Base-by-base conservation (phyloP, 2,113 vertebrate genomes). In the Neomonachus schauinslandi region DNA sequence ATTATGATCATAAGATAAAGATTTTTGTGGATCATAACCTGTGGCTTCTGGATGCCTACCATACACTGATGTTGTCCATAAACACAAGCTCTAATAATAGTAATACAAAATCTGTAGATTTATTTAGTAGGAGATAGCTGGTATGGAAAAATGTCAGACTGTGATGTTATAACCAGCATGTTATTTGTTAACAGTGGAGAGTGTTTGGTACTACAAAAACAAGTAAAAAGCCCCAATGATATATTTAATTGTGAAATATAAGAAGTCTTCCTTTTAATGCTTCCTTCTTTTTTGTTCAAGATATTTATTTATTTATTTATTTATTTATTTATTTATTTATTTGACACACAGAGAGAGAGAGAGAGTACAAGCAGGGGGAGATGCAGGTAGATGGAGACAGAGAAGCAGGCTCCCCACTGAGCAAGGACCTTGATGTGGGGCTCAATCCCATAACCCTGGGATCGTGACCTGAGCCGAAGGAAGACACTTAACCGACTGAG, bases 101-200 rank as follows among this genome's bases (percentile, higher is more conserved):
- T 59, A 33, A 67, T 46, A 84, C n/a, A 77, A 87, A 89, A 77
- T 42, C 13, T 95, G 8, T 72, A 88, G n/a, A 76, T 61, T 36
- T 77, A 57, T 79, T 89, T 80, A 49, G 36, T 87, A 55, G 42
- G 90, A 82, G 16, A 67, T 3, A 69, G 57, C 51, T 81, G 65
- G 39, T 57, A 72, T 53, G 39, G n/a, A 95, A 72, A 86, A 90
- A 51, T 69, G 5, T 63, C 63, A 42, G 67, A 80, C 8, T 63
- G 10, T 53, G 21, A 83, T 93, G 33, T 76, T 65, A 49, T 33
- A 91, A 65, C 16, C 51, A 90, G 22, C 28, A 42, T 36, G 49
- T 28, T 69, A 63, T 76, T 91, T 93, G 67, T 71, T 96, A 88
- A 19, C 18, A 83, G 85, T 94, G n/a, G 36, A 51, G 2, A 97